phyloP scores from a whole-genome alignment of 2,888 invertebrate species.

The Byasa hedistus region DNA sequence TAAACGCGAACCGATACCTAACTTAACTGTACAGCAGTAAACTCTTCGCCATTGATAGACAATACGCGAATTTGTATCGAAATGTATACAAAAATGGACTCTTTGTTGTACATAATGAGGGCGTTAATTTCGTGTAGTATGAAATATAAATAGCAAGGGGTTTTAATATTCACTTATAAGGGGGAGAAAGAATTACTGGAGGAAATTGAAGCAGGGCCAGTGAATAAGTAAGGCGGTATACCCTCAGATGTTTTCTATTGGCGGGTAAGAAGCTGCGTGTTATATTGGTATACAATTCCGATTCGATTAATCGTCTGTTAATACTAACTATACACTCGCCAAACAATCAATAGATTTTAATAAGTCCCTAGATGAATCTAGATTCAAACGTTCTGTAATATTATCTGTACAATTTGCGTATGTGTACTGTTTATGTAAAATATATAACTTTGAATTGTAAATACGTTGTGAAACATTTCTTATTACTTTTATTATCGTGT shows the following conservation, averaged over 20 bases:
- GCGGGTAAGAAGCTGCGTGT: constrained; percentile 63
- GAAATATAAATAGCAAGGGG: constrained; percentile 53
- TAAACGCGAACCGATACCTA: constrained; percentile 40
- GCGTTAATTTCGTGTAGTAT: constrained; percentile 14
- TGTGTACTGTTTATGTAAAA: too few species aligned
- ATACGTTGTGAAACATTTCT: too few species aligned
- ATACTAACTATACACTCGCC: constrained; percentile 44
- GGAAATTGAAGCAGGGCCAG: constrained; percentile 73
- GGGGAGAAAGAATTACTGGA: constrained; percentile 72
- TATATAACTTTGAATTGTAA: too few species aligned
- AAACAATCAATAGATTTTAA: constrained; percentile 61
- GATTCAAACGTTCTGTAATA: too few species aligned
- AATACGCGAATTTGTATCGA: constrained; percentile 18
- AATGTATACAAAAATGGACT: constrained; percentile 31
- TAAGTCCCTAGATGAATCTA: constrained; percentile 54
- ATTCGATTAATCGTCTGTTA: constrained; percentile 71
- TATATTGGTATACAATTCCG: constrained; percentile 60
- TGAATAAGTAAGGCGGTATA: constrained; percentile 71
- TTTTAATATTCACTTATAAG: constrained; percentile 75
- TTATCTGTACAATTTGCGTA: too few species aligned
- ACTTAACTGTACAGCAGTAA: constrained; percentile 45
- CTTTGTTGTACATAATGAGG: constrained; percentile 16
- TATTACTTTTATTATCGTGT: too few species aligned
- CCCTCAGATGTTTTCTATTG: constrained; percentile 52
- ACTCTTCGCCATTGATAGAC: constrained; percentile 33